Base-by-base conservation (phyloP, 2,888 invertebrate genomes). In the Chymomyza amoena region DNA sequence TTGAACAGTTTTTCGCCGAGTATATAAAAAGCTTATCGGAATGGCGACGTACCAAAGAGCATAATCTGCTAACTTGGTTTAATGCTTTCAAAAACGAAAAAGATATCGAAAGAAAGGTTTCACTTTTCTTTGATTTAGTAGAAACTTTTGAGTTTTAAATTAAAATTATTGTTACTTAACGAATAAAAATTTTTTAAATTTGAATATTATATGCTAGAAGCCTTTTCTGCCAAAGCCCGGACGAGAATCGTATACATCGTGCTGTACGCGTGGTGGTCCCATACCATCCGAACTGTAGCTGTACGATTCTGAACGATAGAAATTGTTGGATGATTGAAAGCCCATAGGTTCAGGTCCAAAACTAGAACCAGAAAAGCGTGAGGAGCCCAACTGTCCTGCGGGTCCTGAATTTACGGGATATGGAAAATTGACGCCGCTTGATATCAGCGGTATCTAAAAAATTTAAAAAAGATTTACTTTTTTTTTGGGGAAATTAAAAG, bases 281-380 rank as follows among this genome's bases (percentile, higher is more conserved):
- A 61, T 64, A 6, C 86, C 78, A 64, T 85, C 75, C 0, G 81
- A 83, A 20, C 2, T 60, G 18, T 25, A 78, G 51, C 85, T 85
- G 39, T 72, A 85, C 0, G 81, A 79, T 18, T 83, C 79, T 1
- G 81, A 74, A 13, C 83, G 86, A 54, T 60, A 67, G 25, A 70
- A 85, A 50, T 83, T 85, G 52, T 57, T 78, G 9, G 76, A 69
- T 1, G 75, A 66, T n/a, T n/a, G n/a, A 6, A 66, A 28, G 7
- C 32, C 59, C 0, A 10, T 56, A 28, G 36, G 25, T 3, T 57
- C 10, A 13, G 57, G 28, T 13, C 4, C 39, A 13, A 45, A 45
- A 13, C 6, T 2, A 13, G 39, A 45, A 45, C 13, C 13, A 13
- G 39, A 45, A 45, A 45, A 45, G 13, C 13, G 39, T 13, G 39